phyloP scores from a whole-genome alignment of 2,888 invertebrate species.

The Phalangium opilio region DNA sequence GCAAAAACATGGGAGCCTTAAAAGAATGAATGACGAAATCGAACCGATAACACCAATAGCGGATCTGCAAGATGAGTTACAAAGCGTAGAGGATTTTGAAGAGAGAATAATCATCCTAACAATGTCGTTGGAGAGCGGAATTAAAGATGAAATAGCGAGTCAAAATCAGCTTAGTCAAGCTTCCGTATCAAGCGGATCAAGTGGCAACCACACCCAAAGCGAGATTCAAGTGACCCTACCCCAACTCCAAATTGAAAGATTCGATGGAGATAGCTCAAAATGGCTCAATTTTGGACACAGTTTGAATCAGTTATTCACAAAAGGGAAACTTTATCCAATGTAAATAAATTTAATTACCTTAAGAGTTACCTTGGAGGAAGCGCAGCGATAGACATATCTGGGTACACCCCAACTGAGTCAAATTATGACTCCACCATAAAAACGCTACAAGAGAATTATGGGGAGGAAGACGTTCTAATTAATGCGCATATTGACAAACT shows the following conservation, averaged over 20 bases:
- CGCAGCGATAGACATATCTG: not conserved
- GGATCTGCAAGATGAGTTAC: too few relatives aligned
- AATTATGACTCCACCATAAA: slow-evolving; percentile 4
- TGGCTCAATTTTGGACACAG: slow-evolving; percentile 4
- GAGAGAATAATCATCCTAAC: too few relatives aligned
- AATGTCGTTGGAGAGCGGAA: too few relatives aligned
- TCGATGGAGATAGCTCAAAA: slow-evolving; percentile 1
- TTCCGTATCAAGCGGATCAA: too few relatives aligned
- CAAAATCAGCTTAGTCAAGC: too few relatives aligned
- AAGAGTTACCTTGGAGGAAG: slow-evolving; percentile 4
- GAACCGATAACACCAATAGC: too few relatives aligned
- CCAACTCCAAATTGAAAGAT: slow-evolving; percentile 1
- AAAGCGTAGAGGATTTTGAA: too few relatives aligned
- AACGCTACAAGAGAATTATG: slow-evolving; percentile 2
- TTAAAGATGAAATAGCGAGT: too few relatives aligned
- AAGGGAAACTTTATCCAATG: not conserved
- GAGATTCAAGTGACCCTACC: not conserved
- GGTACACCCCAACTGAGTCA: not conserved
- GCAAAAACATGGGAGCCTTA: too few relatives aligned
- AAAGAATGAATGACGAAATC: too few relatives aligned
- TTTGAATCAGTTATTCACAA: slow-evolving; percentile 3
- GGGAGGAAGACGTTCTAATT: slow-evolving; percentile 1
- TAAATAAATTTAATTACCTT: slow-evolving; percentile 6
- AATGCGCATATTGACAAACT: not conserved
- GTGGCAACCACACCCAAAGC: too few relatives aligned